Conservation (phyloP, 2,797 vertebrate species). For the Tympanoctomys barrerae region DNA sequence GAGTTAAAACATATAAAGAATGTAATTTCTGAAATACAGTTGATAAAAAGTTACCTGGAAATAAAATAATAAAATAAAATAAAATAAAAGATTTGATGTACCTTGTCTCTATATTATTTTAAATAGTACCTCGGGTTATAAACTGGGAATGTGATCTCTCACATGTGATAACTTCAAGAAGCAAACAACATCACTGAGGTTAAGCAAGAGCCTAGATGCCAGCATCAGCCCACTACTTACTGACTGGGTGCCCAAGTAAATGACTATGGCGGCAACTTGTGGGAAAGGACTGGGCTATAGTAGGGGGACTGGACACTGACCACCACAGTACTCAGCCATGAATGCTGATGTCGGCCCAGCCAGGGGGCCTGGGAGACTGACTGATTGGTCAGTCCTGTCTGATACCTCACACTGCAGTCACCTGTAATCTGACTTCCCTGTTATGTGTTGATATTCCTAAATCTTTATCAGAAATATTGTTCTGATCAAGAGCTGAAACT, state of each 20-base stretch:
- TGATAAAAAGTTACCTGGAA: no score
- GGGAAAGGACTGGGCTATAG: neutral
- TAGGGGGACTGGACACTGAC: neutral
- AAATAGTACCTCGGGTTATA: neutral
- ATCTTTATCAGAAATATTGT: neutral
- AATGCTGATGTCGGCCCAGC: neutral
- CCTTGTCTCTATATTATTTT: constrained; percentile 18
- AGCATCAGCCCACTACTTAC: neutral
- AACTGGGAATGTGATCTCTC: neutral
- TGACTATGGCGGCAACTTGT: neutral
- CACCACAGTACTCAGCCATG: neutral
- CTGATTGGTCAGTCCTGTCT: neutral
- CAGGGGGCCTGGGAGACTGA: neutral
- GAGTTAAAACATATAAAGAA: no score
- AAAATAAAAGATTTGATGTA: constrained; percentile 9
- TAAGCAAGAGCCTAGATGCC: neutral
- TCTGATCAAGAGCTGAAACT: constrained; percentile 5
- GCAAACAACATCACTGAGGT: neutral
- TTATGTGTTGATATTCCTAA: neutral
- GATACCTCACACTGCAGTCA: neutral
- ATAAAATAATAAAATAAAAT: no score
- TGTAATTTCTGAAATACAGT: no score
- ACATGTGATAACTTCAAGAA: constrained; percentile 1
- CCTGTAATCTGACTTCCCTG: neutral
- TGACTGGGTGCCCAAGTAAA: neutral